Base-by-base conservation (phyloP, 1,140 invertebrate genomes). In the Lordiphosa mommai region DNA sequence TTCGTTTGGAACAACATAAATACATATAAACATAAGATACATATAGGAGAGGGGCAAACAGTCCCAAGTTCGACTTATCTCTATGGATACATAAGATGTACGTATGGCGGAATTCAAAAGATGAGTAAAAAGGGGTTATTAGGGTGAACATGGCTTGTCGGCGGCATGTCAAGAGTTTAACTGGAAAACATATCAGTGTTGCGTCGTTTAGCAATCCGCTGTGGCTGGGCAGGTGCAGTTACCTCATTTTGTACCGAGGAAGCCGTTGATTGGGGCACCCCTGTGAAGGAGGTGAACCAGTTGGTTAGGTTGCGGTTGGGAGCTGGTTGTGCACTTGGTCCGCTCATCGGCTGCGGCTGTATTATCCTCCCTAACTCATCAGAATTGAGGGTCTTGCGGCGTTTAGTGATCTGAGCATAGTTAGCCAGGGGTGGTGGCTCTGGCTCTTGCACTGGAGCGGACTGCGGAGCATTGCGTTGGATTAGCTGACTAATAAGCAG, bases 331-430 rank as follows among this genome's bases (percentile, higher is more conserved):
- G 5, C 23, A 27, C 23, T 27, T 27, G 23, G 5, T 27, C 6
- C 6, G 6, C 5, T 27, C 23, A 7, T 27, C 9, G 20, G 8
- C 4, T 30, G 20, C 48, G 7, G 12, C 10, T 5, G 32, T 16
- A 44, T 23, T 7, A 0, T 8, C 2, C 6, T 9, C 0, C 29
- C 16, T 1, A 63, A 0, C 37, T 63, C 47, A 10, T 37, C 32
- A 2, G 67, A 47, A 34, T 63, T 63, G 0, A 70, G 10, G 0
- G 67, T 70, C 30, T 70, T 63, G 9, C 67, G 58, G 0, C 67
- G 58, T n/a, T 13, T 20, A 0, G 5, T 36, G n/a, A 70, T 63
- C 8, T 30, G 33, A 1, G 40, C 30, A 4, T 29, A 5, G 7
- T 3, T 14, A n/a, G 12, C n/a, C 8, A 38, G 8, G 8, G 13